Conservation (phyloP, 2,113 vertebrate species). For the Triplophysa siluroides region DNA sequence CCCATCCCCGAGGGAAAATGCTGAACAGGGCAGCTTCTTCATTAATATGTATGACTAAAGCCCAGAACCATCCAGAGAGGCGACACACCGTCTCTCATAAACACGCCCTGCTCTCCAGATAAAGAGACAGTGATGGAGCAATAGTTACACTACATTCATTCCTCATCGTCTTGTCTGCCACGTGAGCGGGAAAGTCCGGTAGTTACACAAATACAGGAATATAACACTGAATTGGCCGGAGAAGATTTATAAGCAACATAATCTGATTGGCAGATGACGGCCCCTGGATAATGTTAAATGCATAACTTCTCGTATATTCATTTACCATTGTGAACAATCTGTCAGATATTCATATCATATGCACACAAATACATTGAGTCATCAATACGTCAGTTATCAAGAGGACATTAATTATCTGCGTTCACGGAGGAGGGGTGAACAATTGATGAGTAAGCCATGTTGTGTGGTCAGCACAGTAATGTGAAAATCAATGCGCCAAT, state of each 20-base stretch:
- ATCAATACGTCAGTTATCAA: conserved; percentile 48
- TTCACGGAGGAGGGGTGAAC: conserved; percentile 47
- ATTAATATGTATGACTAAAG: conserved; percentile 31
- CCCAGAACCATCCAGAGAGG: conserved; percentile 8
- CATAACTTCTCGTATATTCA: not conserved
- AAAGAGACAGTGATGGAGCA: conserved; percentile 40
- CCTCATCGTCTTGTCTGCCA: not conserved
- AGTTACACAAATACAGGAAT: not conserved
- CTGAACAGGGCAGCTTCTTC: conserved; percentile 36
- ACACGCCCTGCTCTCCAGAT: conserved; percentile 16
- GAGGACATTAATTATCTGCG: conserved; percentile 59
- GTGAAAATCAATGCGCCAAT: conserved; percentile 68
- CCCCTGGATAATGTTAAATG: not conserved
- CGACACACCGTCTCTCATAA: conserved; percentile 20
- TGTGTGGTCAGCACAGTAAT: conserved; percentile 56
- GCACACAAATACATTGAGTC: conserved; percentile 1
- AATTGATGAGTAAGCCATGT: conserved; percentile 34
- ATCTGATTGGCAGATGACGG: not conserved
- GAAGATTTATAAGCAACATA: not conserved
- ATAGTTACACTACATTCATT: conserved; percentile 28
- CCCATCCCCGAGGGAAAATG: conserved; percentile 17
- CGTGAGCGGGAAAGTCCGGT: conserved; percentile 22
- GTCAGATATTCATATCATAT: not conserved
- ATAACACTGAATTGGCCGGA: not conserved
- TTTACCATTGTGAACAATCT: not conserved